These are phyloP conservation scores for Salminus brasiliensis DNA, from an alignment of 2,113 vertebrate species.

Conservation along the genomic window DNA sequence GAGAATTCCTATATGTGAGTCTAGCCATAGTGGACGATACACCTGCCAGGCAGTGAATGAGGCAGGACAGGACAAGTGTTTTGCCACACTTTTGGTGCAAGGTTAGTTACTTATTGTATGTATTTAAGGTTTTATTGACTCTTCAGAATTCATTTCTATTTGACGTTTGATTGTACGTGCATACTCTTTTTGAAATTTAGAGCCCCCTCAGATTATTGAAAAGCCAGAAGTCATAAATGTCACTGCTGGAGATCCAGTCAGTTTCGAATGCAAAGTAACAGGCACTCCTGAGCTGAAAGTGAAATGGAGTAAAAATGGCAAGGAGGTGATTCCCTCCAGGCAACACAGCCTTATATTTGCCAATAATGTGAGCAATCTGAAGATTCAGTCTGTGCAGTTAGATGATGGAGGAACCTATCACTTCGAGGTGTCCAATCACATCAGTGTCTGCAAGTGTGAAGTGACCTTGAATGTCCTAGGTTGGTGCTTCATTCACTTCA, in stretches of 20 bases:
- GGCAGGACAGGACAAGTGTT: constrained; percentile 89
- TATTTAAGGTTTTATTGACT: constrained; percentile 10
- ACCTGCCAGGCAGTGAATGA: constrained; percentile 94
- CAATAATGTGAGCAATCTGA: constrained; percentile 90
- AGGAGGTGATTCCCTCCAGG: constrained; percentile 89
- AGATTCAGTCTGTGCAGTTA: constrained; percentile 86
- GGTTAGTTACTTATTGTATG: constrained; percentile 76
- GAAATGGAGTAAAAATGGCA: constrained; percentile 92
- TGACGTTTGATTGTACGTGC: no score
- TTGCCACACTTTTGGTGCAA: constrained; percentile 90
- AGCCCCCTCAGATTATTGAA: constrained; percentile 92
- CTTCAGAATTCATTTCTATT: no score
- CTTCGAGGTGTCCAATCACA: constrained; percentile 93
- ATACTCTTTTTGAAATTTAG: constrained; percentile 71
- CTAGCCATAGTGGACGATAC: constrained; percentile 86
- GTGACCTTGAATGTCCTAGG: constrained; percentile 88
- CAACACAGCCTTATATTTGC: constrained; percentile 91
- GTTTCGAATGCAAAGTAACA: constrained; percentile 89
- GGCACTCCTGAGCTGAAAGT: constrained; percentile 94
- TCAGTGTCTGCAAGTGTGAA: constrained; percentile 88
- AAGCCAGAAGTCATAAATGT: constrained; percentile 90
- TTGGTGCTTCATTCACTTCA: constrained; percentile 76
- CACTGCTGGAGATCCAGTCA: constrained; percentile 90
- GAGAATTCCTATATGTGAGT: constrained; percentile 80
- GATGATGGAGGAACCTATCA: constrained; percentile 90